Evolutionary conservation across 2,797 vertebrate genomes (phyloP), one percentile per base, ranked within the genome.

Genomic region (Nasua narica): DNA sequence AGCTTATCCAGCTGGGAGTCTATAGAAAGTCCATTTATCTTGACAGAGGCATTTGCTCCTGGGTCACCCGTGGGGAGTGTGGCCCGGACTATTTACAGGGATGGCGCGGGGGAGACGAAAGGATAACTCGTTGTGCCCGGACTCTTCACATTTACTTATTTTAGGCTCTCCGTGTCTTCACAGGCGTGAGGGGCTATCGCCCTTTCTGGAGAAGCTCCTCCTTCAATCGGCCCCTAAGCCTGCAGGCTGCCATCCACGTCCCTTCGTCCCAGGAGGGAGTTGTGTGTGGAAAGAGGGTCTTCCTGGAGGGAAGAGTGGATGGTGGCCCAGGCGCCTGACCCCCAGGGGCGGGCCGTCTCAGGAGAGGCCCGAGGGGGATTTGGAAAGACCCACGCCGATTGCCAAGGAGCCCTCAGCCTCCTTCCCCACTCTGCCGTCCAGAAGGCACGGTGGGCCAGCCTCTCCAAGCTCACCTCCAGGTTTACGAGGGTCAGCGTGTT

Each of bases 401-500:
- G 67, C 56, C 37, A 25, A 40, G 62, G 78, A 82, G 74, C 54
- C 48, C 40, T 50, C 15, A 29, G n/a, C 25, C 37, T 25, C 70
- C n/a, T 48, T 12, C 25, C 54, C 40, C 0, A 10, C 13, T 76
- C 83, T 60, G 56, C 76, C 18, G 15, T 79, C 48, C 78, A 2
- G 13, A 67, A 89, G 90, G 69, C 93, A 19, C 74, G 13, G 60
- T 15, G 76, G 69, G 43, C 40, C 40, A 48, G 4, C 15, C 40
- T 35, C 69, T 95, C 58, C 60, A 76, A 95, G 96, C 96, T 97
- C 95, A 94, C 0, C 21, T 60, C 35, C 54, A 88, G 95, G 95
- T 97, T 97, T 96, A 97, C 0, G 5, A 96, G 93, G 91, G 95
- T 83, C 91, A 65, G 67, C 1, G 13, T 91, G 67, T 97, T 96